phyloP scores from a whole-genome alignment of 2,797 vertebrate genomes.

The Cygnus olor region DNA sequence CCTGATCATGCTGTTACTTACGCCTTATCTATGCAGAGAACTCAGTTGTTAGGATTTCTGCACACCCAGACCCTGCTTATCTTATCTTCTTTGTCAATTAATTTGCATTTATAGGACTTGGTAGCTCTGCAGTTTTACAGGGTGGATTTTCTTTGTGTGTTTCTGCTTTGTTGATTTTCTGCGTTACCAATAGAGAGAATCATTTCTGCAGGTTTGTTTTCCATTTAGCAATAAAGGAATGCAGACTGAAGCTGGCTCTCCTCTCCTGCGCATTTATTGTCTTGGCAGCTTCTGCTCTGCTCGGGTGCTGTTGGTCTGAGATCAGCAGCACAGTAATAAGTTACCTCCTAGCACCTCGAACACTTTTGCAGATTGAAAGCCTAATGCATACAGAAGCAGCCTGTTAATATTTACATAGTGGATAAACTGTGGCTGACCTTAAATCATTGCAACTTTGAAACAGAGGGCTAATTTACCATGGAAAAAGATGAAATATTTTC shows the following conservation, averaged over 20 bases:
- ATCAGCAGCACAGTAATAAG: conserved; percentile 25
- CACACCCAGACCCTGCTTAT: not conserved
- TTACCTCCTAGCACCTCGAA: conserved; percentile 42
- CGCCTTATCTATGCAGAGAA: conserved; percentile 8
- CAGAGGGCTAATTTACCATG: conserved; percentile 28
- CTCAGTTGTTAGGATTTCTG: conserved; percentile 23
- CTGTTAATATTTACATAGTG: conserved; percentile 66
- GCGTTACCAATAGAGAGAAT: conserved; percentile 15
- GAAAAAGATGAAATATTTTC: not conserved
- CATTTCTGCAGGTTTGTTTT: conserved; percentile 60
- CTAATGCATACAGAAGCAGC: not conserved
- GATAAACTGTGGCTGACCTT: conserved; percentile 63
- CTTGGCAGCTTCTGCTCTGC: conserved; percentile 60
- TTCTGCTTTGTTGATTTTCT: conserved; percentile 30
- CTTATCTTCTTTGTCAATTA: conserved; percentile 37
- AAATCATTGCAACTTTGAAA: conserved; percentile 57
- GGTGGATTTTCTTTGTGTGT: not conserved
- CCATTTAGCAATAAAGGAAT: conserved; percentile 57
- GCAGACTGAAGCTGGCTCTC: conserved; percentile 22
- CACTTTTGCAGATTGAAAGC: conserved; percentile 25
- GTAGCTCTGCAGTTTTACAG: not conserved
- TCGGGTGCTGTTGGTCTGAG: conserved; percentile 40
- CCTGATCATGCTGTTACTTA: conserved; percentile 4
- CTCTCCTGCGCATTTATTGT: conserved; percentile 54
- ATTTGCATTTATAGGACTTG: conserved; percentile 47